Conservation (phyloP, 2,888 invertebrate genomes). For the Sclerodermus sp. region DNA sequence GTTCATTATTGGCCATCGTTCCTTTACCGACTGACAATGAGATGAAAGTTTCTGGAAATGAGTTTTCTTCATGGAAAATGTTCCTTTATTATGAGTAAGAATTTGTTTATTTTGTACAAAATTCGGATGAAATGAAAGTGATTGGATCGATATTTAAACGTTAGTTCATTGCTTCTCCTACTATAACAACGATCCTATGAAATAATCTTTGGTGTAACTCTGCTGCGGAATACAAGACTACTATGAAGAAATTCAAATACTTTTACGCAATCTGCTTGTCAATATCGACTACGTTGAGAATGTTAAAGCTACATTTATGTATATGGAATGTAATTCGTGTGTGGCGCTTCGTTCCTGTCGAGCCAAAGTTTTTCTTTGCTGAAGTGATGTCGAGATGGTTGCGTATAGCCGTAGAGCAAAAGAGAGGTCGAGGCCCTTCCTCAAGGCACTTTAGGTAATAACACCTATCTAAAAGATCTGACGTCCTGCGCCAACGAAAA, state of each 20-base stretch:
- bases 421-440: constrained; percentile 42
- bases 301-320: background rate
- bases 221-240: constrained; percentile 26
- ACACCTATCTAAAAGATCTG: constrained; percentile 34
- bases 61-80: too few relatives aligned
- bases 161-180: too few relatives aligned
- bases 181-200: constrained; percentile 38
- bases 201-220: constrained; percentile 50
- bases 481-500: constrained; percentile 54
- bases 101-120: too few relatives aligned
- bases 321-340: constrained; percentile 3
- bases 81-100: too few relatives aligned
- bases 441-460: constrained; percentile 46
- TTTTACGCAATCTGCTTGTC: too few relatives aligned
- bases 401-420: constrained; percentile 29
- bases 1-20: too few relatives aligned
- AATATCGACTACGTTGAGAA: background rate
- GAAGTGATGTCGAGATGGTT: constrained; percentile 7
- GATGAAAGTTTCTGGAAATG: too few relatives aligned
- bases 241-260: background rate
- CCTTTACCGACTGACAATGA: too few relatives aligned
- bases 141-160: too few relatives aligned
- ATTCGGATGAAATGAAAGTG: too few relatives aligned
- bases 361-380: too few relatives aligned
- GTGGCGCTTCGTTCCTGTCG: too few relatives aligned